Percentiles rank a stretch among this genome's conserved stretches.
phyloP scores from a whole-genome alignment of 2,113 vertebrate genomes.

The Nannospalax galili region DNA sequence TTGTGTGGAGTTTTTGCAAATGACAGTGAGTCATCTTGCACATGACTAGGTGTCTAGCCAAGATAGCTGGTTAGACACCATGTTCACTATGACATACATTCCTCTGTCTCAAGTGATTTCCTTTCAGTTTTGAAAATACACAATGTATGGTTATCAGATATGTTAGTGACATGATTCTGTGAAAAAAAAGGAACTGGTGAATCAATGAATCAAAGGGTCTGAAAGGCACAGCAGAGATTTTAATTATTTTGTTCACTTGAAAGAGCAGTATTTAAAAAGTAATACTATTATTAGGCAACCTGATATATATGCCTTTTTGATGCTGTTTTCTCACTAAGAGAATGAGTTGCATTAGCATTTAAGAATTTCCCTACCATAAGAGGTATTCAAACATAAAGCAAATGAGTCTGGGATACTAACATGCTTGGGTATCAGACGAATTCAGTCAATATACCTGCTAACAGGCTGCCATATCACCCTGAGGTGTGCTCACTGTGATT shows the following conservation, averaged over 20 bases:
- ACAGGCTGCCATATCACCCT: neutral
- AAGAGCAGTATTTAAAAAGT: neutral
- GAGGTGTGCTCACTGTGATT: neutral
- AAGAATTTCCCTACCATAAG: neutral
- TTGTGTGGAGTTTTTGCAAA: neutral
- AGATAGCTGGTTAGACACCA: neutral
- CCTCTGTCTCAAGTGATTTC: neutral
- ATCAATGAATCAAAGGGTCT: neutral
- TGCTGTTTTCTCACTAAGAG: neutral
- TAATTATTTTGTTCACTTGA: neutral
- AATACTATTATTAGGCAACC: neutral
- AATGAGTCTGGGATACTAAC: neutral
- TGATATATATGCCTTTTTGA: neutral
- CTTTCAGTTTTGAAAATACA: neutral
- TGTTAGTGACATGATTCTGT: neutral
- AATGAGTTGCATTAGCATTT: neutral
- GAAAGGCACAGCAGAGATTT: neutral
- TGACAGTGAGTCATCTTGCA: neutral
- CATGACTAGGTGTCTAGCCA: neutral
- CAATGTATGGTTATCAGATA: constrained; percentile 14
- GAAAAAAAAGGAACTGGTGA: neutral
- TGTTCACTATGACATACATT: neutral
- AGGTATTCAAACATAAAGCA: neutral
- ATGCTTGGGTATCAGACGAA: neutral
- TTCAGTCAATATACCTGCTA: neutral